These are phyloP conservation scores for Drosophila crucigera DNA, from an alignment of 2,888 invertebrate genomes.

Conservation along the genomic window DNA sequence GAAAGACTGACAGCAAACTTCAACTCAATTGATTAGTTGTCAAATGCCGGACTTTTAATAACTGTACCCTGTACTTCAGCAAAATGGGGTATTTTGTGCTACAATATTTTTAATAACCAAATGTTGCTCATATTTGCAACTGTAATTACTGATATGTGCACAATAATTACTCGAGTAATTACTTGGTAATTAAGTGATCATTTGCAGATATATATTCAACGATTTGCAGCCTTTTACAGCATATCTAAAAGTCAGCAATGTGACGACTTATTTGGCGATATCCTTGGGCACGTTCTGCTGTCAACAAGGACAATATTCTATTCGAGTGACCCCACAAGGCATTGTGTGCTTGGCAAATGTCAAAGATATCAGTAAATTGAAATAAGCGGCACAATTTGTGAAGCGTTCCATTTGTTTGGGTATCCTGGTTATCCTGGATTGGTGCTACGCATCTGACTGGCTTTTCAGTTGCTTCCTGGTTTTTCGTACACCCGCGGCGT, in stretches of 20 bases:
- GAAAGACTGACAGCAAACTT: slow-evolving; percentile 12
- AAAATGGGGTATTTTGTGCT: background rate
- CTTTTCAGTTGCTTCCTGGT: slow-evolving; percentile 50
- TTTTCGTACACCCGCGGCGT: slow-evolving; percentile 61
- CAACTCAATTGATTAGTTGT: slow-evolving; percentile 43
- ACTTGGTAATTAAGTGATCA: background rate
- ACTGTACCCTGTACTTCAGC: slow-evolving; percentile 13
- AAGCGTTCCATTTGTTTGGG: slow-evolving; percentile 34
- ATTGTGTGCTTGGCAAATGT: slow-evolving; percentile 37
- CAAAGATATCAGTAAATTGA: slow-evolving; percentile 46
- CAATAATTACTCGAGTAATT: background rate
- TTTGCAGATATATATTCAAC: background rate
- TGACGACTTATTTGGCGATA: background rate
- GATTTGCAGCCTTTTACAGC: background rate
- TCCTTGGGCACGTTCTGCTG: slow-evolving; percentile 14
- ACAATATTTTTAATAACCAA: background rate
- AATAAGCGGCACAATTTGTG: slow-evolving; percentile 60
- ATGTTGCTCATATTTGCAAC: background rate
- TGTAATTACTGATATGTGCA: background rate
- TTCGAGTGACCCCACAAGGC: slow-evolving; percentile 5
- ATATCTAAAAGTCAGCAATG: background rate
- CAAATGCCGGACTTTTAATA: slow-evolving; percentile 34
- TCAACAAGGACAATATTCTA: slow-evolving; percentile 32
- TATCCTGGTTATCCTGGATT: slow-evolving; percentile 38
- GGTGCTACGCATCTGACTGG: slow-evolving; percentile 45